A percentile compares a stretch with the other conserved stretches of the same genome.
These are phyloP conservation scores for Chrysochloris asiatica DNA, from an alignment of 2,113 vertebrate species.

Conservation along the genomic window DNA sequence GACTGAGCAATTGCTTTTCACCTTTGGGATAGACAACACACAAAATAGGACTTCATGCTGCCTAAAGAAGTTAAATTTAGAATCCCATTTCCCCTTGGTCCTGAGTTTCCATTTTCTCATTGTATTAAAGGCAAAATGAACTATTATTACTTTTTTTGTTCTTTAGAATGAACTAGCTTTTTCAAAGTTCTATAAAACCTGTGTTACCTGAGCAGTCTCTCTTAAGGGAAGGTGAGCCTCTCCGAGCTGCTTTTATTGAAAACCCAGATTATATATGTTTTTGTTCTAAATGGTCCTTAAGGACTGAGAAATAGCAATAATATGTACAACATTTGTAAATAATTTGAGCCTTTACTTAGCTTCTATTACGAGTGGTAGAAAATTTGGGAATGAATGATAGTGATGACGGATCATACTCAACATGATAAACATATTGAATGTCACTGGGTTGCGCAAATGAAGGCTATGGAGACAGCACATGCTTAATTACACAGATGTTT, in stretches of 20 bases:
- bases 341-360: background rate
- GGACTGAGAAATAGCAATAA: background rate
- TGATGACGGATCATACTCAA: background rate
- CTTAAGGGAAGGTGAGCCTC: background rate
- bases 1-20: background rate
- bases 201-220: background rate
- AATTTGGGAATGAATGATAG: background rate
- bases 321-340: background rate
- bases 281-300: background rate
- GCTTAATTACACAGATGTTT: background rate
- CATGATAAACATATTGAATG: background rate
- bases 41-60: constrained; percentile 50
- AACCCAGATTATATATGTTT: background rate
- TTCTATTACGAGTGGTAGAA: background rate
- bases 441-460: background rate
- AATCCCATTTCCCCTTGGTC: background rate
- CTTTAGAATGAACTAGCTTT: background rate
- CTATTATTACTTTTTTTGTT: background rate
- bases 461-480: background rate
- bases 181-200: background rate
- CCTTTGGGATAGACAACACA: background rate
- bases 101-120: constrained; percentile 13
- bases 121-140: background rate
- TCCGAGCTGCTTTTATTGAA: background rate
- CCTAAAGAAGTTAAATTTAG: background rate